Percentiles rank a stretch among this genome's conserved stretches.
Evolutionary conservation across 37 sponge, comb jelly and placozoan species (phyloP).

Genomic region (Mnemiopsis leidyi): DNA sequence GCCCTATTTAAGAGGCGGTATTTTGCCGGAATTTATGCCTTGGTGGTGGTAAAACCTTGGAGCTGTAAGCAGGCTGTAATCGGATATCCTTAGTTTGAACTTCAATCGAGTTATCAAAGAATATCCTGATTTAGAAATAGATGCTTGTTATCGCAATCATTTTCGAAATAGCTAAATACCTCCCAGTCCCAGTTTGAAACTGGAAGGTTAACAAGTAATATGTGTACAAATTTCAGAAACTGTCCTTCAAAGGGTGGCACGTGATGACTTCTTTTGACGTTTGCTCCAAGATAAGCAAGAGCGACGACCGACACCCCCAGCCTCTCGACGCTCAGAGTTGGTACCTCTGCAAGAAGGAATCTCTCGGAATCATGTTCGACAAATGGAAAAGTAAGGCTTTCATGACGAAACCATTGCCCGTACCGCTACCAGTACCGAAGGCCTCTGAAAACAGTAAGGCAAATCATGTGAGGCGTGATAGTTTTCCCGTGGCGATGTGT

Average conservation of each 20-base stretch:
- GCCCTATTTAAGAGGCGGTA: too few relatives aligned
- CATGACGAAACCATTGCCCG: too few relatives aligned
- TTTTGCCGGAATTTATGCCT: too few relatives aligned
- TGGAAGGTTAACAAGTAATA: too few relatives aligned
- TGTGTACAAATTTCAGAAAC: conserved; percentile 44
- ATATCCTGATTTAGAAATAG: background rate
- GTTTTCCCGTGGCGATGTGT: too few relatives aligned
- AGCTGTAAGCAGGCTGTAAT: too few relatives aligned
- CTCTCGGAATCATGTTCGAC: background rate
- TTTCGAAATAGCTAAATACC: too few relatives aligned
- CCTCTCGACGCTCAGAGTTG: conserved; percentile 53
- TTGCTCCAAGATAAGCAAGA: conserved; percentile 53
- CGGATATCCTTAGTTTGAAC: background rate
- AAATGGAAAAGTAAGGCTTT: conserved; percentile 52
- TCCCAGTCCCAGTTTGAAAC: too few relatives aligned
- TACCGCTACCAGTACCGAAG: too few relatives aligned
- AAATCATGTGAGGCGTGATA: too few relatives aligned
- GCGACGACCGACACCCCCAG: conserved; percentile 58
- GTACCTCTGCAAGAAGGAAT: conserved; percentile 55
- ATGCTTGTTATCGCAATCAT: background rate
- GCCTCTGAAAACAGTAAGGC: too few relatives aligned
- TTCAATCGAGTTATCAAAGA: background rate
- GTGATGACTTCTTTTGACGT: conserved; percentile 62
- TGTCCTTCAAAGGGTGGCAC: conserved; percentile 55
- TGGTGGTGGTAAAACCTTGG: too few relatives aligned